Conservation (phyloP, 2,797 vertebrate genomes). For the Capromys pilorides region DNA sequence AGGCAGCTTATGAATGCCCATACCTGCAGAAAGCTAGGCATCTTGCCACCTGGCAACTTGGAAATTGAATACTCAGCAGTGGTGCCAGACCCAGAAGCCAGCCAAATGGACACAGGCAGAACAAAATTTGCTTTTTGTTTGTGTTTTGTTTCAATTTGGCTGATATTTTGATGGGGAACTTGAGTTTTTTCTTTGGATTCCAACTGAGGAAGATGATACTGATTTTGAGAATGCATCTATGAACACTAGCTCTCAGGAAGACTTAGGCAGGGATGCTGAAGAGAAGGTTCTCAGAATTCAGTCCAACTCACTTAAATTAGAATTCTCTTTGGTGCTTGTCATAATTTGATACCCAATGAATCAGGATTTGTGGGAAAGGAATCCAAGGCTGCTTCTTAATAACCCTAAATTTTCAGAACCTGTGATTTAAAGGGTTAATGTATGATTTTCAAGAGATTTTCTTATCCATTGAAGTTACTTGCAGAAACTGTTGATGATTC, state of each 20-base stretch:
- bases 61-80: not conserved
- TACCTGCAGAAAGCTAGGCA: not conserved
- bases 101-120: slow-evolving; percentile 12
- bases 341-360: slow-evolving; percentile 25
- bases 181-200: slow-evolving; percentile 17
- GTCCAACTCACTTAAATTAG: not conserved
- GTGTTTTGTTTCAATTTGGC: slow-evolving; percentile 20
- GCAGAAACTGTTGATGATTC: slow-evolving; percentile 4
- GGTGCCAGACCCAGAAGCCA: slow-evolving; percentile 1
- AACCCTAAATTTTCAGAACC: slow-evolving; percentile 6
- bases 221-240: not conserved
- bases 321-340: not conserved
- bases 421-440: not conserved
- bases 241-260: slow-evolving; percentile 24
- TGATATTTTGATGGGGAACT: not conserved
- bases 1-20: not conserved
- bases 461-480: slow-evolving; percentile 2
- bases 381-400: not conserved
- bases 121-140: slow-evolving; percentile 3
- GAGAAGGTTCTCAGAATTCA: not conserved
- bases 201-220: slow-evolving; percentile 54
- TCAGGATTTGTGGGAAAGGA: not conserved
- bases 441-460: not conserved
- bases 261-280: not conserved
- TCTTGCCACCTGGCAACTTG: slow-evolving; percentile 22